Percentiles rank a stretch among this genome's conserved stretches.
Evolutionary conservation across 2,113 vertebrate species (phyloP).

Genomic region (Dinomys branickii): DNA sequence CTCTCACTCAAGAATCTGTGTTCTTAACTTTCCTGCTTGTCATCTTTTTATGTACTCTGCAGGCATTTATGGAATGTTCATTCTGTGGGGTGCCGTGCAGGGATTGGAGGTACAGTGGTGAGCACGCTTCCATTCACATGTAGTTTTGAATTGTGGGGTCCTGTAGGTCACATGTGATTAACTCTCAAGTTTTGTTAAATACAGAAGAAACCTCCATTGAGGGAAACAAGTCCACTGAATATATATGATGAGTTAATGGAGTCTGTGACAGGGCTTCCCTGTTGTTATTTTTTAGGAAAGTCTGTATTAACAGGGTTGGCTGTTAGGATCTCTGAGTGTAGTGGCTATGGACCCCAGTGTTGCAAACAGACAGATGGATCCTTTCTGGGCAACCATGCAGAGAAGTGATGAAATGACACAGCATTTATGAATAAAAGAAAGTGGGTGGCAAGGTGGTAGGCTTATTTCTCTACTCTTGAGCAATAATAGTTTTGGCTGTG

Average conservation of each 20-base stretch:
- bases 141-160: background rate
- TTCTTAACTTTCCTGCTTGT: background rate
- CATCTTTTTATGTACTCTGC: background rate
- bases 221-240: background rate
- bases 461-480: background rate
- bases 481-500: background rate
- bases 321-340: background rate
- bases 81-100: background rate
- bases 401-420: background rate
- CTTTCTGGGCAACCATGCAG: background rate
- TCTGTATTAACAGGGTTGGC: background rate
- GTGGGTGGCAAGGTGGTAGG: background rate
- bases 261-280: background rate
- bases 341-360: background rate
- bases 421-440: background rate
- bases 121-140: background rate
- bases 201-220: background rate
- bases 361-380: background rate
- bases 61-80: background rate
- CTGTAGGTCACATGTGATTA: constrained; percentile 2
- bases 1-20: background rate
- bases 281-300: constrained; percentile 33
- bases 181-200: background rate
- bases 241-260: constrained; percentile 9
- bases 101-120: background rate